A percentile compares a stretch with the other conserved stretches of the same genome.
Conservation (phyloP, 2,888 invertebrate species). For the Drosophila pegasa region DNA sequence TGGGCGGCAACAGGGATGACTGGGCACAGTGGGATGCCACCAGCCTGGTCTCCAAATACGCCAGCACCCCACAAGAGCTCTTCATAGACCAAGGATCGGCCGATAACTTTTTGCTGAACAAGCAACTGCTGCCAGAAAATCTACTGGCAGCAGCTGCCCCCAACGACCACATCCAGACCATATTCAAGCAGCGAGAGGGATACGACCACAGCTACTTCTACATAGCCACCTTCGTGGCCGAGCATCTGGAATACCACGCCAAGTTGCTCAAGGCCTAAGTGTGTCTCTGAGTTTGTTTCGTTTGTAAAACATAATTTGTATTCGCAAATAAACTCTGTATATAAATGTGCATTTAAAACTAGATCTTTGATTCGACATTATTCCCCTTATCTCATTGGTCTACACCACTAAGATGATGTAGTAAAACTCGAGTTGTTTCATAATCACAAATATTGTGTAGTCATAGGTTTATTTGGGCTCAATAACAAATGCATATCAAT, state of each 20-base stretch:
- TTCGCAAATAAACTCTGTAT: slow-evolving; percentile 38
- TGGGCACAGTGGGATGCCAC: slow-evolving; percentile 97
- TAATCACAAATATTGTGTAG: slow-evolving; percentile 53
- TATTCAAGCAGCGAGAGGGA: slow-evolving; percentile 90
- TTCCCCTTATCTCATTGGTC: too few species aligned
- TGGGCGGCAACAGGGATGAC: slow-evolving; percentile 88
- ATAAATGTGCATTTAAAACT: neutral
- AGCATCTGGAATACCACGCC: slow-evolving; percentile 96
- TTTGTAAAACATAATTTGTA: slow-evolving; percentile 8
- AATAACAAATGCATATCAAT: slow-evolving; percentile 54
- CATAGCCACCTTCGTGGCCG: slow-evolving; percentile 95
- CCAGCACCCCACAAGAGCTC: slow-evolving; percentile 92
- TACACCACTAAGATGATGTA: neutral
- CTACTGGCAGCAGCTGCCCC: slow-evolving; percentile 86
- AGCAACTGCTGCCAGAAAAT: slow-evolving; percentile 93
- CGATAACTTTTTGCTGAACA: slow-evolving; percentile 92
- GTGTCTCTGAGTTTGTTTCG: slow-evolving; percentile 8
- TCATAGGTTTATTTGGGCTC: slow-evolving; percentile 43
- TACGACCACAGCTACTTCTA: slow-evolving; percentile 99
- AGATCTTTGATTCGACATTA: neutral
- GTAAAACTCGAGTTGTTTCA: neutral
- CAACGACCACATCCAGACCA: slow-evolving; percentile 88
- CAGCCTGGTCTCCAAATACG: slow-evolving; percentile 91
- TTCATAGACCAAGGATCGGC: slow-evolving; percentile 95
- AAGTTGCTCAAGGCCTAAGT: slow-evolving; percentile 87